Percentiles rank a stretch among this genome's conserved stretches.
Evolutionary conservation across 2,888 invertebrate genomes (phyloP).

Genomic region (Pecten maximus): DNA sequence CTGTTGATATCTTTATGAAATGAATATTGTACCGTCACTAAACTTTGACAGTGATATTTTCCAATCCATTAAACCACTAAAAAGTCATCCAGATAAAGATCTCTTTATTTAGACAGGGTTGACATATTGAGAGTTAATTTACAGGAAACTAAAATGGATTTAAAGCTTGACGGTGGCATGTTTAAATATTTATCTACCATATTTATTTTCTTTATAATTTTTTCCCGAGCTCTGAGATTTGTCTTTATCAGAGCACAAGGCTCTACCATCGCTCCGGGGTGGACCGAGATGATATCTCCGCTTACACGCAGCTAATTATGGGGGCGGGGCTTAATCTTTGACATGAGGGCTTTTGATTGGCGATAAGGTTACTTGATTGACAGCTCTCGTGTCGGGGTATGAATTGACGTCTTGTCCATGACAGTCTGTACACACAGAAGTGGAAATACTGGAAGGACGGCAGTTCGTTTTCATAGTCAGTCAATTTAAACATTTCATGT

Average conservation of each 20-base stretch:
- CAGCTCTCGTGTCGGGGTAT: slow-evolving; percentile 31
- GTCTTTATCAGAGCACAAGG: neutral
- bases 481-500: slow-evolving; percentile 30
- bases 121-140: slow-evolving; percentile 30
- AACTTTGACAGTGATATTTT: slow-evolving; percentile 44
- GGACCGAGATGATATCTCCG: neutral
- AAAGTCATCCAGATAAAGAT: neutral
- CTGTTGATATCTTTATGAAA: slow-evolving; percentile 38
- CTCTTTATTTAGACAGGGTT: slow-evolving; percentile 11
- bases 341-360: slow-evolving; percentile 29
- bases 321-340: slow-evolving; percentile 18
- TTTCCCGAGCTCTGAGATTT: neutral
- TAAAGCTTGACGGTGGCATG: slow-evolving; percentile 29
- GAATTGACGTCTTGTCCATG: slow-evolving; percentile 23
- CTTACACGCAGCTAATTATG: slow-evolving; percentile 23
- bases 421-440: neutral
- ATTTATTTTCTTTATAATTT: slow-evolving; percentile 27
- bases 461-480: slow-evolving; percentile 17
- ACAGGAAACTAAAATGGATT: slow-evolving; percentile 32
- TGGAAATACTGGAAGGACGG: slow-evolving; percentile 21
- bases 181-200: slow-evolving; percentile 26
- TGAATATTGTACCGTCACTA: slow-evolving; percentile 40
- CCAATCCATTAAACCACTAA: slow-evolving; percentile 30
- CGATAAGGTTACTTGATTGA: slow-evolving; percentile 32
- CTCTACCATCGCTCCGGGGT: neutral